phyloP scores from a whole-genome alignment of 2,113 vertebrate genomes.

The Hippocampus comes region DNA sequence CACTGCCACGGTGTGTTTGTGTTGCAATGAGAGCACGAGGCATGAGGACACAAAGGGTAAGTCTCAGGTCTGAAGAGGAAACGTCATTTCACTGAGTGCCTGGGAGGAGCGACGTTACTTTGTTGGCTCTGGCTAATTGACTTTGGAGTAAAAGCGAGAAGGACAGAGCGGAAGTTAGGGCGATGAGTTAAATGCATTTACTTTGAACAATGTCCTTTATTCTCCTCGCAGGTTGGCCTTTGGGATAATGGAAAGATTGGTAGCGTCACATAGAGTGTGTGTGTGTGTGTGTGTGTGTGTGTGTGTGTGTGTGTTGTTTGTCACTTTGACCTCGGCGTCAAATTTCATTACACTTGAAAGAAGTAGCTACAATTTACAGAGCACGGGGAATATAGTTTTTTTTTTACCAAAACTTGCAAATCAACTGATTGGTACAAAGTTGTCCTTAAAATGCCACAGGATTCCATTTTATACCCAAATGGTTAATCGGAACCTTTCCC shows the following conservation, averaged over 20 bases:
- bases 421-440: neutral
- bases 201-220: constrained; percentile 52
- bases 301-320: constrained; percentile 2
- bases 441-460: neutral
- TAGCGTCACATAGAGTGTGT: constrained; percentile 17
- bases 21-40: constrained; percentile 47
- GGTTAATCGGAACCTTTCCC: neutral
- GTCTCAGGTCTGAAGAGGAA: constrained; percentile 55
- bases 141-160: constrained; percentile 56
- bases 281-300: constrained; percentile 8
- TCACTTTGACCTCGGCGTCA: neutral
- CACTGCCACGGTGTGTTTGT: constrained; percentile 48
- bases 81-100: constrained; percentile 62
- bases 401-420: neutral
- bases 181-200: constrained; percentile 51
- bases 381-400: neutral
- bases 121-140: constrained; percentile 58
- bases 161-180: constrained; percentile 53
- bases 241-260: constrained; percentile 33
- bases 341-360: neutral
- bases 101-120: constrained; percentile 59
- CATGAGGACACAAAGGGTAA: constrained; percentile 46
- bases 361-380: neutral
- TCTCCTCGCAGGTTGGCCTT: constrained; percentile 43
- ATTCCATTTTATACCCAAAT: neutral